Percentiles rank a stretch among this genome's conserved stretches.
phyloP scores from a whole-genome alignment of 2,888 invertebrate genomes.

The Geotrupes spiniger region DNA sequence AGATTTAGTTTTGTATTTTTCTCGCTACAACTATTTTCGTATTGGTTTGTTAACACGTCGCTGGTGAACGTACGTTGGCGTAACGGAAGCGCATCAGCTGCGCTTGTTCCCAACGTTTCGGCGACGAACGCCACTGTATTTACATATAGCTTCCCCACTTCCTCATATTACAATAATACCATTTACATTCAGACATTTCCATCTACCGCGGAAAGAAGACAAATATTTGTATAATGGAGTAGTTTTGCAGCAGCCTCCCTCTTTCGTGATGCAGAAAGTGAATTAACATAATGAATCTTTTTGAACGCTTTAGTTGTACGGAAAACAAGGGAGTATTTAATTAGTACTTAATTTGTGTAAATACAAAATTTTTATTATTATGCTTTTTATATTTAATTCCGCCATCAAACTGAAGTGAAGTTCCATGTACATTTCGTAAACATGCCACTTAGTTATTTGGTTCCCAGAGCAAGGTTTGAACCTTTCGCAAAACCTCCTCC shows the following conservation, averaged over 20 bases:
- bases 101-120: conserved; percentile 29
- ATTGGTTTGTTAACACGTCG: conserved; percentile 2
- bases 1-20: too few species aligned
- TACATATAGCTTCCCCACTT: conserved; percentile 42
- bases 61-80: background rate
- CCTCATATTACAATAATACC: conserved; percentile 46
- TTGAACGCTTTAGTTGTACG: conserved; percentile 23
- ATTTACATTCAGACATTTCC: conserved; percentile 43
- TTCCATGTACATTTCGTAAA: too few species aligned
- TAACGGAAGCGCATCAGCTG: conserved; percentile 27
- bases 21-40: background rate
- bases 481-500: too few species aligned
- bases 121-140: conserved; percentile 35
- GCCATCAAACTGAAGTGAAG: too few species aligned
- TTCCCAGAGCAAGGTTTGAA: too few species aligned
- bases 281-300: conserved; percentile 28
- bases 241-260: conserved; percentile 30
- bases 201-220: conserved; percentile 43
- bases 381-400: too few species aligned
- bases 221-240: conserved; percentile 48
- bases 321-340: too few species aligned
- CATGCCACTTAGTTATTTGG: too few species aligned
- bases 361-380: too few species aligned
- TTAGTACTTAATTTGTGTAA: too few species aligned
- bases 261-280: conserved; percentile 19